A percentile compares a stretch with the other conserved stretches of the same genome.
Conservation (phyloP, 1,140 invertebrate species). For the Zophobas morio region DNA sequence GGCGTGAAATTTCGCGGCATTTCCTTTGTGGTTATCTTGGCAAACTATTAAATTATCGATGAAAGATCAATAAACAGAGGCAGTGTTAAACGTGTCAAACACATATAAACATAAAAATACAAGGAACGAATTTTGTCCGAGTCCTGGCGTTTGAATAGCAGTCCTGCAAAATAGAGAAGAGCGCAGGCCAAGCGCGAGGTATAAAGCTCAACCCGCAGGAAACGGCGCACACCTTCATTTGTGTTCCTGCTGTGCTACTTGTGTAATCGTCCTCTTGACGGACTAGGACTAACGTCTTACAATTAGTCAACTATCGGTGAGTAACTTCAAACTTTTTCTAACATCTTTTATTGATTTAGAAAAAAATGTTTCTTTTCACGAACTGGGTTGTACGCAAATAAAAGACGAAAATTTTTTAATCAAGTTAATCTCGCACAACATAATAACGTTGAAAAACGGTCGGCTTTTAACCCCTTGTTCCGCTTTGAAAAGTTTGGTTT, state of each 20-base stretch:
- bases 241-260: slow-evolving; percentile 49
- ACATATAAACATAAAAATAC: slow-evolving; percentile 22
- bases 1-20: slow-evolving; percentile 14
- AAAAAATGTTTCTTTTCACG: background rate
- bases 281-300: slow-evolving; percentile 16
- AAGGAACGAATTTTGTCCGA: slow-evolving; percentile 16
- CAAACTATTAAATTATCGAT: slow-evolving; percentile 10
- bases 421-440: too few species aligned
- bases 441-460: background rate
- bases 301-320: slow-evolving; percentile 21
- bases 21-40: slow-evolving; percentile 22
- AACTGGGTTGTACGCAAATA: background rate
- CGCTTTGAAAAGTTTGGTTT: background rate
- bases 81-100: slow-evolving; percentile 24
- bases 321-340: background rate
- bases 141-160: slow-evolving; percentile 7
- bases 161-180: slow-evolving; percentile 32
- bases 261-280: slow-evolving; percentile 22
- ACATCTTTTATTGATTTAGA: slow-evolving; percentile 2
- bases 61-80: slow-evolving; percentile 24
- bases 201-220: slow-evolving; percentile 48
- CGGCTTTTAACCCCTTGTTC: background rate
- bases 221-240: slow-evolving; percentile 49
- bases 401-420: background rate
- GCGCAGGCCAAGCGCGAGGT: slow-evolving; percentile 47